Base-by-base conservation (phyloP, 1,140 invertebrate species). In the Episyrphus balteatus region DNA sequence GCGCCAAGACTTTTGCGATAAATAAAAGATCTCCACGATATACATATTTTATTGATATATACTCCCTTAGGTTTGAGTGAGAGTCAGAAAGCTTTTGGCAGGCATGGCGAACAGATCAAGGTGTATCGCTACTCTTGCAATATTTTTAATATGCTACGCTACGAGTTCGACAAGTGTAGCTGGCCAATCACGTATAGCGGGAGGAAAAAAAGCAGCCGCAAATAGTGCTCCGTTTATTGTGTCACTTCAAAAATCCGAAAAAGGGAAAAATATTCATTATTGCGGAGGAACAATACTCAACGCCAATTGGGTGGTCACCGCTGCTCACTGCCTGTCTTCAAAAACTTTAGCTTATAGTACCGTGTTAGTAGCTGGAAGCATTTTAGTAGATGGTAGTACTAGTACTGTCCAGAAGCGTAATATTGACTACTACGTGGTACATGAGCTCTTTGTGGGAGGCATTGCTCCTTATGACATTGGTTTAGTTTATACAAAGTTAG, bases 251-350 rank as follows among this genome's bases (percentile, higher is more conserved):
- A 50, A 58, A 18, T 18, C 44, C 7, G 17, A 32, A 45, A 45
- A 45, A 6, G 21, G 21, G 8, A 26, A 8, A 3, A 42, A 51
- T 2, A 55, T 56, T 1, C 77, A 77, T 42, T 70, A 76, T 47
- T 80, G 81, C 54, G 73, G 71, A 31, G 76, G 70, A 12, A 68
- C 72, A 13, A 72, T 80, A 14, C 42, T 80, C 5, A 68, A 66
- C 36, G 46, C 53, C 10, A 46, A 69, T 40, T 79, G 73, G 73
- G 44, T 79, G 33, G 13, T 81, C 0, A 76, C 75, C 0, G 64
- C 64, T 0, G 64, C 61, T 2, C 64, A 67, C 49, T 67, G 64
- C 32, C 39, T 67, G 13, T 51, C 48, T n/a, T 61, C 57, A n/a
- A 51, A 54, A 1, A 51, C 53, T 0, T 57, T 64, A 40, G 63